Conservation (phyloP, 2,888 invertebrate species). For the Nematopogon swammerdamellus region DNA sequence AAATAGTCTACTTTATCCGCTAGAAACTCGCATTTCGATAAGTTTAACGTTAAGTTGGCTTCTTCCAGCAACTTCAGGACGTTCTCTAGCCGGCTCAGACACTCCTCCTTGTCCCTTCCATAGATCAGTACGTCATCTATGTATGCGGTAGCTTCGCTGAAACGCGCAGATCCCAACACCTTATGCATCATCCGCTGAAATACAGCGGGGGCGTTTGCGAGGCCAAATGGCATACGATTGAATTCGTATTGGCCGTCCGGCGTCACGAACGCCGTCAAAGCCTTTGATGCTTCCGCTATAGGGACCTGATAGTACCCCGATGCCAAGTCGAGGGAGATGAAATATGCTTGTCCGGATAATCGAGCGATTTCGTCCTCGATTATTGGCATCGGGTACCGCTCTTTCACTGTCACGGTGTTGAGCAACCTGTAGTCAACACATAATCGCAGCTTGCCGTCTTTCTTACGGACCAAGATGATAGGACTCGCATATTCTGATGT, state of each 20-base stretch:
- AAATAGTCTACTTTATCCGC: constrained; percentile 13
- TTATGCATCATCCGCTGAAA: constrained; percentile 15
- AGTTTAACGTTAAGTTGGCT: constrained; percentile 12
- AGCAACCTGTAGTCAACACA: constrained; percentile 19
- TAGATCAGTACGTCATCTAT: too few species aligned
- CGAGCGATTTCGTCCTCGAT: constrained; percentile 18
- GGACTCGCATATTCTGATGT: constrained; percentile 19
- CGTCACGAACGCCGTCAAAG: constrained; percentile 13
- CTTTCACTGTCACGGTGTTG: constrained; percentile 17
- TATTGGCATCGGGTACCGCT: constrained; percentile 15
- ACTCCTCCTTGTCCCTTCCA: too few species aligned
- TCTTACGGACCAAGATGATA: constrained; percentile 16
- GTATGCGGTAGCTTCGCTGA: too few species aligned
- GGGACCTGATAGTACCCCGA: constrained; percentile 17
- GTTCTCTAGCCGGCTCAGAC: too few species aligned
- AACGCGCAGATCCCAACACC: too few species aligned
- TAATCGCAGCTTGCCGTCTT: constrained; percentile 14
- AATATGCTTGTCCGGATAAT: constrained; percentile 14
- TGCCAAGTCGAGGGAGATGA: constrained; percentile 16
- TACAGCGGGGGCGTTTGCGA: constrained; percentile 13
- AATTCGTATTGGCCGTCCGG: constrained; percentile 12
- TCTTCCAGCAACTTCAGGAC: too few species aligned
- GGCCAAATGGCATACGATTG: constrained; percentile 14
- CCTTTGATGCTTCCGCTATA: constrained; percentile 10
- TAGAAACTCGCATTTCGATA: constrained; percentile 13